phyloP scores from a whole-genome alignment of 2,888 invertebrate species.

The Hipparchia semele region DNA sequence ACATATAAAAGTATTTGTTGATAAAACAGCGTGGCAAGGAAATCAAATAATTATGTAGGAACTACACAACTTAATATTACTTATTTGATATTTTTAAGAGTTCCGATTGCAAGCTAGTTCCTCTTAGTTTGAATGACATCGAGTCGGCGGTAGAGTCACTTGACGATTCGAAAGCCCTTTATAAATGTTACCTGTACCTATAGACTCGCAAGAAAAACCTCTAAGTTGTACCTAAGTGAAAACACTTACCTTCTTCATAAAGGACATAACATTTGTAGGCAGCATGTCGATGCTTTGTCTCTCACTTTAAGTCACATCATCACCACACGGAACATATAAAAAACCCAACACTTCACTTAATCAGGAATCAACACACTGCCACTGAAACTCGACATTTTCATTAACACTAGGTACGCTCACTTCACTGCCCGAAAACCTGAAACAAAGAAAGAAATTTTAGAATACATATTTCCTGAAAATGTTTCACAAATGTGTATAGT shows the following conservation, averaged over 20 bases:
- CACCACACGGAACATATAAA: slow-evolving; percentile 31
- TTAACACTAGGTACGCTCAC: slow-evolving; percentile 29
- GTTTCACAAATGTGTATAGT: neutral
- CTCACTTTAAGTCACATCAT: slow-evolving; percentile 48
- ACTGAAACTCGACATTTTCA: slow-evolving; percentile 67
- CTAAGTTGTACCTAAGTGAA: neutral
- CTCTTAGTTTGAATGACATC: too few relatives aligned
- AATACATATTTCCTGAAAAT: slow-evolving; percentile 7
- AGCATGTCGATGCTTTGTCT: slow-evolving; percentile 86
- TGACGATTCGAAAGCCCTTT: too few relatives aligned
- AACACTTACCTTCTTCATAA: slow-evolving; percentile 94
- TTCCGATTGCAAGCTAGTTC: too few relatives aligned
- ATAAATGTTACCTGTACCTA: too few relatives aligned
- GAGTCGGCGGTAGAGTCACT: too few relatives aligned
- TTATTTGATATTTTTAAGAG: too few relatives aligned
- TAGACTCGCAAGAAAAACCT: neutral
- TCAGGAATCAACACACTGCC: slow-evolving; percentile 70
- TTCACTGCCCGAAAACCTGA: slow-evolving; percentile 42
- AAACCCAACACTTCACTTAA: slow-evolving; percentile 51
- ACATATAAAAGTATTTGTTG: too few relatives aligned
- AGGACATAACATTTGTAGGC: slow-evolving; percentile 95
- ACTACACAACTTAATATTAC: too few relatives aligned
- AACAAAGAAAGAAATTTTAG: slow-evolving; percentile 42
- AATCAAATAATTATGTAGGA: too few relatives aligned
- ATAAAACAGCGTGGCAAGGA: too few relatives aligned